Base-by-base conservation (phyloP, 2,113 vertebrate genomes). In the Ciconia maguari region DNA sequence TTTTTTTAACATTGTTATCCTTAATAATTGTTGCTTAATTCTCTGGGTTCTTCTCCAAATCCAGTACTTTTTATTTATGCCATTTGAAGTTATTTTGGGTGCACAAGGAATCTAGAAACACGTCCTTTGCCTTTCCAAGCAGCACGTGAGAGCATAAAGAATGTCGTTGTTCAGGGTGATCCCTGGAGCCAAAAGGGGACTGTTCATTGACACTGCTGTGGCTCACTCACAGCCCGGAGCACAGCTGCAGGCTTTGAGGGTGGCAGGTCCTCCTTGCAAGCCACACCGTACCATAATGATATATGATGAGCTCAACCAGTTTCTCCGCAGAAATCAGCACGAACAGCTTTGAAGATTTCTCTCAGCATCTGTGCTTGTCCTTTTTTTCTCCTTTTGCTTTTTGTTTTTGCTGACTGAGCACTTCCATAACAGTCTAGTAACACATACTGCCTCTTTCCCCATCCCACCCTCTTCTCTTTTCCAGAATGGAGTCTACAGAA, bases 401-500 rank as follows among this genome's bases (percentile, higher is more conserved):
- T 72, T 76, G 7, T 11, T 79, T 90, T 85, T 87, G 68, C 82
- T 93, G 84, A 83, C 64, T 83, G 77, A 68, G 71, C 44, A 27
- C n/a, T 89, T 90, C 55, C 15, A 0, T 87, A 62, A 32, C 36
- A 66, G 46, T 41, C 46, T 69, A 66, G 86, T 94, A 54, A 94
- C 52, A 57, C 1, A 2, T 29, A 69, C 87, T 96, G 52, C 95
- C 49, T 89, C 41, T 81, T 32, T 48, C 21, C 96, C 48, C 54
- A 48, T 70, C 21, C 95, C 86, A 86, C 52, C 61, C 21, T 92
- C 66, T 96, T 94, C 95, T 92, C 71, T 94, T 94, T 96, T 94
- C 76, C 91, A 99, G 98, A 97, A 99, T 99, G 98, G 98, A 99
- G 83, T 99, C 98, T 91, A 99, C 98, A 94, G 98, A 99, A 97